Evolutionary conservation across 1,140 invertebrate species (phyloP), one percentile per base, ranked within the genome.

Genomic region (Andrena cerasifolii): DNA sequence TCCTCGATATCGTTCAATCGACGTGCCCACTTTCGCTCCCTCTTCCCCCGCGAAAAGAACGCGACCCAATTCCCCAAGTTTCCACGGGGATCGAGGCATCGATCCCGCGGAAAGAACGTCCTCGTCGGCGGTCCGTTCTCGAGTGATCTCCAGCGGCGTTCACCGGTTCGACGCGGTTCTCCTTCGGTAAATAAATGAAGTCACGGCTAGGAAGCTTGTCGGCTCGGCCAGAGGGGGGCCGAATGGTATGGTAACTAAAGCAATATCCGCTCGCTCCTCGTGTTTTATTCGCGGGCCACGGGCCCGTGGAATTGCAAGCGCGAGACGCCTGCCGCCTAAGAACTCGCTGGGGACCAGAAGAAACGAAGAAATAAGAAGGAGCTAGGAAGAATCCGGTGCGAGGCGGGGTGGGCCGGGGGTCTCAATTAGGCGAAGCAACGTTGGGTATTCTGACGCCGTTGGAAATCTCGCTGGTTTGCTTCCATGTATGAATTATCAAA

Each of bases 221-320:
- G 36, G 51, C 51, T 54, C 21, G 24, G 1, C 26, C 24, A 18
- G 28, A 26, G 31, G n/a, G 6, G 14, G 53, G 6, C n/a, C 71
- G 71, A 79, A 67, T 59, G 58, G 72, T 86, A 87, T 86, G 86
- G 79, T 87, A 86, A 87, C 84, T 82, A 87, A 84, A 87, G 84
- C 86, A 87, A 87, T 87, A 87, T 86, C 82, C 78, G 79, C 24
- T 3, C 31, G 1, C n/a, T 16, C 43, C 24, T 51, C 66, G 68
- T 58, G 67, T 78, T 78, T 78, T 58, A 72, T 80, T 71, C 75
- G 67, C 45, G 62, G 36, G 28, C 26, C 36, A 58, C 40, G n/a
- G n/a, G 43, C 21, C 16, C 43, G 59, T 16, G n/a, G 66, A 61
- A 59, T 58, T 47, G 72, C 3, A 61, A 24, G 3, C 74, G 40